Conservation (phyloP, 2,113 vertebrate genomes). For the Pelecanoides urinatrix region DNA sequence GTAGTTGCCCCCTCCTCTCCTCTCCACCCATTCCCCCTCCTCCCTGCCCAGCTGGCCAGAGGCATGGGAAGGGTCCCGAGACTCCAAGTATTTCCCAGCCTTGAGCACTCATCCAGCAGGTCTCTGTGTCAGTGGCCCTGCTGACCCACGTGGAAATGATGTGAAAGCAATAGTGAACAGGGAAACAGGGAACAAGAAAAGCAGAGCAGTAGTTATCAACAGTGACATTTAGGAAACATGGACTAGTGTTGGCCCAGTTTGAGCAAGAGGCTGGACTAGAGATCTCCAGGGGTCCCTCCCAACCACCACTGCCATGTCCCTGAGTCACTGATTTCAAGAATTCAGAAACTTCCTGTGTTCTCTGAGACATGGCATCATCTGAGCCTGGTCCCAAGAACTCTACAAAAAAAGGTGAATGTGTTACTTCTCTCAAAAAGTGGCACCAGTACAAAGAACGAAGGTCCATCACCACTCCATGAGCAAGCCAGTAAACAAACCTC, state of each 20-base stretch:
- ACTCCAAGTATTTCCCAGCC: background rate
- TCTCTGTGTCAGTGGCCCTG: background rate
- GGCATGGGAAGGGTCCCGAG: background rate
- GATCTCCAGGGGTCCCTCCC: background rate
- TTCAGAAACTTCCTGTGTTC: background rate
- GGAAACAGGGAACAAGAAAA: background rate
- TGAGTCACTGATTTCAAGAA: background rate
- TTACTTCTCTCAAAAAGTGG: background rate
- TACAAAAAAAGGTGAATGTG: background rate
- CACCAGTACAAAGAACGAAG: background rate
- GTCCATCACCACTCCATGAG: background rate
- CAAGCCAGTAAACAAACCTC: background rate
- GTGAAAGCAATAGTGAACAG: background rate
- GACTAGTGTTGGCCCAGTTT: background rate
- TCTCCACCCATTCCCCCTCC: background rate
- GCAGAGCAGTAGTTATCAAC: background rate
- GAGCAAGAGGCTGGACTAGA: background rate
- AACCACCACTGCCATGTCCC: fast-evolving
- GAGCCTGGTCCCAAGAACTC: background rate
- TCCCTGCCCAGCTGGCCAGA: background rate
- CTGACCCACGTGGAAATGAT: background rate
- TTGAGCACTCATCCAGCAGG: background rate
- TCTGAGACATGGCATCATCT: background rate
- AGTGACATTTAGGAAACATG: background rate
- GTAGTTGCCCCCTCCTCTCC: background rate